These are phyloP conservation scores for Antheraea pernyi DNA, from an alignment of 1,140 invertebrate species.

Conservation along the genomic window DNA sequence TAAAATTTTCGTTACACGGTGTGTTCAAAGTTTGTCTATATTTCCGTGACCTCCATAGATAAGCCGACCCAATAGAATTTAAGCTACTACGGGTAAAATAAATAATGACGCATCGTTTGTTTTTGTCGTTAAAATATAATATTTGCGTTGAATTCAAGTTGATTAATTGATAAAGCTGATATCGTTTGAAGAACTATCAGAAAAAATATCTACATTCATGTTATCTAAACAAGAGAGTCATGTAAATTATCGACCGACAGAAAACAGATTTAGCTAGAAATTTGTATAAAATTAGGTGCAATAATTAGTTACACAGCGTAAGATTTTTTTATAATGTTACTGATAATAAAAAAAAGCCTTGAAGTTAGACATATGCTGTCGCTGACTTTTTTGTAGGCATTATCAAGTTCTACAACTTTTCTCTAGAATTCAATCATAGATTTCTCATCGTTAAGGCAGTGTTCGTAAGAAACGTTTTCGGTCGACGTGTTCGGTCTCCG, in stretches of 20 bases:
- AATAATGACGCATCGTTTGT: conserved; percentile 31
- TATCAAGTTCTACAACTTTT: too few species aligned
- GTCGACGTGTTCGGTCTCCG: too few species aligned
- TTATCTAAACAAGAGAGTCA: not conserved
- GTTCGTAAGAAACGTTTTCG: too few species aligned
- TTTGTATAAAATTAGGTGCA: too few species aligned
- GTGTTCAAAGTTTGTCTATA: not conserved
- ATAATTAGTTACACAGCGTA: too few species aligned
- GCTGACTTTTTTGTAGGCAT: too few species aligned
- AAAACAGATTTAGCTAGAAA: too few species aligned
- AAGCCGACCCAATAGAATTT: conserved; percentile 57
- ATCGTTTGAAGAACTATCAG: not conserved
- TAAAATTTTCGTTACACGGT: not conserved
- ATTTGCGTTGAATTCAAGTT: conserved; percentile 2
- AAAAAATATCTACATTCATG: not conserved
- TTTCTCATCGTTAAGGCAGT: too few species aligned
- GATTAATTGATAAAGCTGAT: conserved; percentile 10
- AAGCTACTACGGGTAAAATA: conserved; percentile 40
- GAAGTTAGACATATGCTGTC: too few species aligned
- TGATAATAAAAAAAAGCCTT: too few species aligned
- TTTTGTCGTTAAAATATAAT: conserved; percentile 16
- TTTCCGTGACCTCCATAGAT: conserved; percentile 56
- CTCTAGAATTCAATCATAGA: too few species aligned
- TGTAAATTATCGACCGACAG: not conserved
- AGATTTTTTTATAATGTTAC: too few species aligned